Evolutionary conservation across 2,113 vertebrate genomes (phyloP), one percentile per base, ranked within the genome.

Genomic region (Colaptes auratus): DNA sequence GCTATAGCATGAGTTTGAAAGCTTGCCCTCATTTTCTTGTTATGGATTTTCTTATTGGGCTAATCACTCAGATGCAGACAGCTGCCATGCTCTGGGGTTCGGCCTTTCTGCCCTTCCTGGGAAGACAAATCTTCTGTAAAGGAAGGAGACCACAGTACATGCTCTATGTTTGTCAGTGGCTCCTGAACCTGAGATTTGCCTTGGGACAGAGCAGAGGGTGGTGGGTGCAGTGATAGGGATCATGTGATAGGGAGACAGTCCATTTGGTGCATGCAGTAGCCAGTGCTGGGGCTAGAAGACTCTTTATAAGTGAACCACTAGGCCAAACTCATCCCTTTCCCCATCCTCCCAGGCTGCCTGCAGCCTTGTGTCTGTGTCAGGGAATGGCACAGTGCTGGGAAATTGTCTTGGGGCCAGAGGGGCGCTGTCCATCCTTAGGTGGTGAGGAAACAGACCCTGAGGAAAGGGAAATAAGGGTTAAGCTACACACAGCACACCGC

Each of bases 401-500:
- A 48, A 25, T 23, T 24, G 64, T 56, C 9, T 60, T 66, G 69
- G 33, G 25, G 30, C 31, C 0, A 2, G 23, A 77, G 48, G 48
- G 33, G 53, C 46, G 17, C 65, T 30, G 36, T 7, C 56, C 85
- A 82, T 77, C 91, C 75, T 94, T 70, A 69, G 89, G 48, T 61
- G 81, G 42, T 35, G 65, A 86, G 31, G 48, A 91, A 14, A 56
- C 31, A 15, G 56, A 44, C 23, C 79, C 36, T 0, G 9, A 80
- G 60, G 72, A 85, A 69, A 88, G 76, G 39, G 65, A 92, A 96
- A 90, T 75, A 89, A 83, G 60, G 88, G 78, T 73, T 85, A 77
- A 82, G 71, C 89, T 91, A 93, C 52, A 63, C 17, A 60, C 59
- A 84, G 56, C 74, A 70, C 42, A 39, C 75, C 83, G 85, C 75